A percentile compares a stretch with the other conserved stretches of the same genome.
phyloP scores from a whole-genome alignment of 1,140 invertebrate genomes.

The Neodiprion virginianus region DNA sequence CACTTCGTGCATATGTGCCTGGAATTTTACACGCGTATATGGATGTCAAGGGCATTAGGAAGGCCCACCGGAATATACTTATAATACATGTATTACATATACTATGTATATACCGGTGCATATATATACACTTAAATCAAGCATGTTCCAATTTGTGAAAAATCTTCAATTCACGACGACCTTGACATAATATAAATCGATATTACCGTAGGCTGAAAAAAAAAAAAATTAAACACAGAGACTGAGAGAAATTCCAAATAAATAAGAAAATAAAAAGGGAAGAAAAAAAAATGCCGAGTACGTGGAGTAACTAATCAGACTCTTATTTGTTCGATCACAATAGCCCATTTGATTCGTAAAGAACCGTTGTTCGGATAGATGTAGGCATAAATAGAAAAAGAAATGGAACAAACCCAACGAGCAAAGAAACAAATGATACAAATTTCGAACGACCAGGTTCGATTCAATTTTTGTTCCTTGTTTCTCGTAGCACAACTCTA shows the following conservation, averaged over 20 bases:
- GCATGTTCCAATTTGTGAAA: not conserved
- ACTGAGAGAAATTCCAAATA: not conserved
- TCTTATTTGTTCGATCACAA: too few species aligned
- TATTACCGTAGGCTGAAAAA: not conserved
- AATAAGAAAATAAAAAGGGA: not conserved
- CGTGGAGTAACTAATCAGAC: not conserved
- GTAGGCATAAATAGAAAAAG: too few species aligned
- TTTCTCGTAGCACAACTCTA: too few species aligned
- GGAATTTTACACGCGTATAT: not conserved
- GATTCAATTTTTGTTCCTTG: too few species aligned
- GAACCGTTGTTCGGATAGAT: too few species aligned
- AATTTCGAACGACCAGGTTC: too few species aligned
- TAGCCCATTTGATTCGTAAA: too few species aligned
- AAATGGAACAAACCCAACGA: too few species aligned
- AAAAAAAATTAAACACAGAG: not conserved
- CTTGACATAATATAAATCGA: not conserved
- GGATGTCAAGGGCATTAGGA: conserved; percentile 1
- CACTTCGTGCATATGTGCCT: too few species aligned
- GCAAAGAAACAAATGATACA: too few species aligned
- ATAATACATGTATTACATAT: not conserved
- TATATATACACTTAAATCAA: too few species aligned
- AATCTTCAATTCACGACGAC: not conserved
- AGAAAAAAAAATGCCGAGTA: not conserved
- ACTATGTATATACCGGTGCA: too few species aligned
- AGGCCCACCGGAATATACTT: not conserved